A percentile compares a stretch with the other conserved stretches of the same genome.
Evolutionary conservation across 1,140 invertebrate genomes (phyloP).

Genomic region (Macrobrachium nipponense): DNA sequence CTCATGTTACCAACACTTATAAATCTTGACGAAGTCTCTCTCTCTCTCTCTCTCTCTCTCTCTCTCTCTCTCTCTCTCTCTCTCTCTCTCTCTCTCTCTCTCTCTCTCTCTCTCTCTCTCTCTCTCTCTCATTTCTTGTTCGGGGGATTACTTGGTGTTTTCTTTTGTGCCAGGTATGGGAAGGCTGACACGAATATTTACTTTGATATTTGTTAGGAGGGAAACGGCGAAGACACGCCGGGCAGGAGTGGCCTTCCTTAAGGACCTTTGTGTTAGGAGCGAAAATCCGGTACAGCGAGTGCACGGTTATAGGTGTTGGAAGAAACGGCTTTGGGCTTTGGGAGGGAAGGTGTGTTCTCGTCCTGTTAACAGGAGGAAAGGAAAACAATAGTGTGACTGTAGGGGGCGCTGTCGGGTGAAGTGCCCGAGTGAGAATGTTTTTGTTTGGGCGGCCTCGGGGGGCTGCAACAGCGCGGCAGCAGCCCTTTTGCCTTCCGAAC

Average conservation of each 20-base stretch:
- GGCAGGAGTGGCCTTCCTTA: too few relatives aligned
- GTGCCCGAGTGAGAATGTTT: constrained; percentile 1
- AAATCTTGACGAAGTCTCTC: too few relatives aligned
- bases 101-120: not conserved
- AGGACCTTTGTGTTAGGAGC: too few relatives aligned
- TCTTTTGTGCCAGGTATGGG: not conserved
- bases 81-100: not conserved
- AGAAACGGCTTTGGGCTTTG: not conserved
- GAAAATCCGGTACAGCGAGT: too few relatives aligned
- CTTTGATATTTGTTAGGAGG: too few relatives aligned
- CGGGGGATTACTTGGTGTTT: not conserved
- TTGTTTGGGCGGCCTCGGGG: not conserved
- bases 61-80: not conserved
- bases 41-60: too few relatives aligned
- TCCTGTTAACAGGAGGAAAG: constrained; percentile 12
- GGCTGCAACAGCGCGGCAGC: not conserved
- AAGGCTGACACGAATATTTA: not conserved
- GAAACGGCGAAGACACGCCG: too few relatives aligned
- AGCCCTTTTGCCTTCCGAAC: not conserved
- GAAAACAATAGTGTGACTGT: constrained; percentile 14
- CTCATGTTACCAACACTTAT: too few relatives aligned
- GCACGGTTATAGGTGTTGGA: not conserved
- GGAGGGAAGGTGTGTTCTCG: not conserved
- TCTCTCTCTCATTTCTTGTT: not conserved
- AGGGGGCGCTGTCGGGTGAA: not conserved